Evolutionary conservation across 2,797 vertebrate genomes (phyloP).

Genomic region (Monodelphis domestica): DNA sequence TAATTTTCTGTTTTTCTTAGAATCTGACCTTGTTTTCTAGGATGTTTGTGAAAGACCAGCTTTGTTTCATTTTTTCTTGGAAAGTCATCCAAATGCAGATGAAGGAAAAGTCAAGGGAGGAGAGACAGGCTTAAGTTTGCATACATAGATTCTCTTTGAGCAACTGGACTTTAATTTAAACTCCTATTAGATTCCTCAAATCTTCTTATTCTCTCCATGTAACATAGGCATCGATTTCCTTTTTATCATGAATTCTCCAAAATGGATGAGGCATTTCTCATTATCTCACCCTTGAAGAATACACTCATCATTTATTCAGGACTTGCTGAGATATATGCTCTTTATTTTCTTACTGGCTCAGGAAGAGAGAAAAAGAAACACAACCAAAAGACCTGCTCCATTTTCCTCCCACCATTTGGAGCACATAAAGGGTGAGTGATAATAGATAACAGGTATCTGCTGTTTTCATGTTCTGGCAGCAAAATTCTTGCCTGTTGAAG

Average conservation of each 20-base stretch:
- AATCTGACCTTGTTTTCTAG: background rate
- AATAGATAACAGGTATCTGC: conserved; percentile 11
- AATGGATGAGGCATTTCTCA: conserved; percentile 46
- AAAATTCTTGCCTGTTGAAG: background rate
- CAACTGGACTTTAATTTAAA: conserved; percentile 1
- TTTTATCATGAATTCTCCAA: conserved; percentile 43
- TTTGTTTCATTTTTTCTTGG: conserved; percentile 9
- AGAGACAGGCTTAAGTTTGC: background rate
- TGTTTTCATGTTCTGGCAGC: conserved; percentile 30
- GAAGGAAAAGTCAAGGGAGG: background rate
- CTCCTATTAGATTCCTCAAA: background rate
- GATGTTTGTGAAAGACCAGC: background rate
- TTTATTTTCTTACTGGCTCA: conserved; percentile 50
- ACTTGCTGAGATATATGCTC: conserved; percentile 40
- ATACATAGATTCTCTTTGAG: background rate
- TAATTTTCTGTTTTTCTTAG: background rate
- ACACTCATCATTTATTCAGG: conserved; percentile 47
- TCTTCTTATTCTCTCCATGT: background rate
- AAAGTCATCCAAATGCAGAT: background rate
- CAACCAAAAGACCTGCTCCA: conserved; percentile 33
- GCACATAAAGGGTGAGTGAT: conserved; percentile 30
- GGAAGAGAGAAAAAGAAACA: background rate
- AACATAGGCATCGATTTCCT: conserved; percentile 29
- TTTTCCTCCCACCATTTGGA: background rate
- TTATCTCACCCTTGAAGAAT: conserved; percentile 51